phyloP scores from a whole-genome alignment of 2,113 vertebrate genomes.

The Elephantulus edwardii region DNA sequence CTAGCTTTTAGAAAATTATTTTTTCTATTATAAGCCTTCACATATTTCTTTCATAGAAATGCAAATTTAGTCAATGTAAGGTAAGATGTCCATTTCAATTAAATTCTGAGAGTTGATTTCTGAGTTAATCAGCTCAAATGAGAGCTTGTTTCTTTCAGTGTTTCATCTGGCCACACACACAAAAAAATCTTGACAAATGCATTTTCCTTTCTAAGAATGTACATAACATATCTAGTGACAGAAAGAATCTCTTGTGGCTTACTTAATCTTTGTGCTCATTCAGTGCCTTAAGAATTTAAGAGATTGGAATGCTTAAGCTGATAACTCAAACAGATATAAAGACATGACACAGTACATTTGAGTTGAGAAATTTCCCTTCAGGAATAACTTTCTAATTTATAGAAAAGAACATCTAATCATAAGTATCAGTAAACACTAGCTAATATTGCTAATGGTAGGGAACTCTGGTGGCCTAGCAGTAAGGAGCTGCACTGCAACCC shows the following conservation, averaged over 20 bases:
- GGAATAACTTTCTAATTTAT: background rate
- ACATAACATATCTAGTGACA: background rate
- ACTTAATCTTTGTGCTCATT: background rate
- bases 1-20: background rate
- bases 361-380: background rate
- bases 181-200: background rate
- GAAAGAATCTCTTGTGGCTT: background rate
- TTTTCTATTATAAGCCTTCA: background rate
- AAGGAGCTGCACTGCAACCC: too few relatives aligned
- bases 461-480: too few relatives aligned
- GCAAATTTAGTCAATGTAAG: background rate
- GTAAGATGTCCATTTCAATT: constrained; percentile 9
- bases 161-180: background rate
- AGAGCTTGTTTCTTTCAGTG: background rate
- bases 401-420: background rate
- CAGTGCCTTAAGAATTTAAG: background rate
- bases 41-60: background rate
- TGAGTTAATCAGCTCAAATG: background rate
- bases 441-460: background rate
- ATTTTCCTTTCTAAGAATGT: background rate
- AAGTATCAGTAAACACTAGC: background rate
- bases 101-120: background rate
- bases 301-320: background rate
- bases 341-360: background rate
- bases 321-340: background rate